phyloP scores from a whole-genome alignment of 1,140 invertebrate genomes.

The Nephila pilipes region DNA sequence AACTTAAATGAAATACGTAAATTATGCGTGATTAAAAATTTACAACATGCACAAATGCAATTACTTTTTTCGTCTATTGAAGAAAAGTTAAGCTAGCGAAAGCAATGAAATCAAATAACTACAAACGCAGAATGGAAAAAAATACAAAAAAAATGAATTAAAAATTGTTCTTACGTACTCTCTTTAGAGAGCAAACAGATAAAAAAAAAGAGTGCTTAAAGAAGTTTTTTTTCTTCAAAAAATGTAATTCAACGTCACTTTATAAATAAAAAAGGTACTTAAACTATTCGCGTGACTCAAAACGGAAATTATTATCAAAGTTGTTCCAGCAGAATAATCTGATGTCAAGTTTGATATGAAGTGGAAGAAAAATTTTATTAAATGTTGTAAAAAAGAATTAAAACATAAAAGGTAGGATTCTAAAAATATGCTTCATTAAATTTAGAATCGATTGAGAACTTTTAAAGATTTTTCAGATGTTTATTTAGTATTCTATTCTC shows the following conservation, averaged over 20 bases:
- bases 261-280: conserved; percentile 6
- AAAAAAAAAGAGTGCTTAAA: not conserved
- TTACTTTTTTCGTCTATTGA: too few relatives aligned
- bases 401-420: not conserved
- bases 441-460: not conserved
- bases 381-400: conserved; percentile 8
- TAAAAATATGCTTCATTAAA: not conserved
- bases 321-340: conserved; percentile 38
- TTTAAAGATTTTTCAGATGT: not conserved
- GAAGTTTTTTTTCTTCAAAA: not conserved
- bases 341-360: conserved; percentile 25
- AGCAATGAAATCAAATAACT: too few relatives aligned
- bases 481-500: not conserved
- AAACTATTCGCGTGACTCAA: not conserved
- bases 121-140: too few relatives aligned
- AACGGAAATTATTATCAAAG: conserved; percentile 41
- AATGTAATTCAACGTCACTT: conserved; percentile 1
- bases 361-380: not conserved
- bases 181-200: not conserved
- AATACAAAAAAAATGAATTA: too few relatives aligned
- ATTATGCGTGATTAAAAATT: too few relatives aligned
- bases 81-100: too few relatives aligned
- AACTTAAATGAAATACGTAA: too few relatives aligned
- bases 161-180: not conserved
- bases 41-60: too few relatives aligned